These are phyloP conservation scores for Melolontha melolontha DNA, from an alignment of 2,888 invertebrate genomes.

Conservation along the genomic window DNA sequence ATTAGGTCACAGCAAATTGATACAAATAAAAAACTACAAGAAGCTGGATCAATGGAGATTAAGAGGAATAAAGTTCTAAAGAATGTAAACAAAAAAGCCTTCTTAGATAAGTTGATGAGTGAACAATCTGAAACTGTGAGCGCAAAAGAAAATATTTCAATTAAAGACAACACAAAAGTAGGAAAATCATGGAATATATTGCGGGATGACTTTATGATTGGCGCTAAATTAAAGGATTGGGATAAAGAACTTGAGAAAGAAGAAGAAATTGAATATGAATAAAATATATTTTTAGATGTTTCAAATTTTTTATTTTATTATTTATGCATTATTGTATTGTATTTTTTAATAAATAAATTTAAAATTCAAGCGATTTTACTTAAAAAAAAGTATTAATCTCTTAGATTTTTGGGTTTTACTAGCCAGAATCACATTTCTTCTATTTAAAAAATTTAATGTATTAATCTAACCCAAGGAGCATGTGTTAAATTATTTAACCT, in stretches of 20 bases:
- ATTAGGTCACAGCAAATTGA: slow-evolving; percentile 87
- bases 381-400: too few relatives aligned
- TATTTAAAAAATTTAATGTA: too few relatives aligned
- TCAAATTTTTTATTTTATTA: neutral
- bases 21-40: slow-evolving; percentile 76
- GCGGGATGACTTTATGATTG: slow-evolving; percentile 90
- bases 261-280: slow-evolving; percentile 54
- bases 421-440: too few relatives aligned
- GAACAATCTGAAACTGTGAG: slow-evolving; percentile 67
- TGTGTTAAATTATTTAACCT: too few relatives aligned
- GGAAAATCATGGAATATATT: slow-evolving; percentile 74
- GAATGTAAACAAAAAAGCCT: slow-evolving; percentile 80
- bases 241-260: slow-evolving; percentile 77
- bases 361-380: too few relatives aligned
- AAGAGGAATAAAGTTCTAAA: slow-evolving; percentile 82
- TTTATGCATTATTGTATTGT: too few relatives aligned
- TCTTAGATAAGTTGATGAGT: slow-evolving; percentile 84
- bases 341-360: too few relatives aligned
- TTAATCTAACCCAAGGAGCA: too few relatives aligned
- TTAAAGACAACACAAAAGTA: slow-evolving; percentile 52
- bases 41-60: slow-evolving; percentile 80
- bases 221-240: slow-evolving; percentile 92
- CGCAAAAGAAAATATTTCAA: slow-evolving; percentile 65
- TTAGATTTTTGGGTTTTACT: too few relatives aligned
- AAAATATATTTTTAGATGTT: too few relatives aligned